Conservation (phyloP, 2,888 invertebrate genomes). For the Tipula unca region DNA sequence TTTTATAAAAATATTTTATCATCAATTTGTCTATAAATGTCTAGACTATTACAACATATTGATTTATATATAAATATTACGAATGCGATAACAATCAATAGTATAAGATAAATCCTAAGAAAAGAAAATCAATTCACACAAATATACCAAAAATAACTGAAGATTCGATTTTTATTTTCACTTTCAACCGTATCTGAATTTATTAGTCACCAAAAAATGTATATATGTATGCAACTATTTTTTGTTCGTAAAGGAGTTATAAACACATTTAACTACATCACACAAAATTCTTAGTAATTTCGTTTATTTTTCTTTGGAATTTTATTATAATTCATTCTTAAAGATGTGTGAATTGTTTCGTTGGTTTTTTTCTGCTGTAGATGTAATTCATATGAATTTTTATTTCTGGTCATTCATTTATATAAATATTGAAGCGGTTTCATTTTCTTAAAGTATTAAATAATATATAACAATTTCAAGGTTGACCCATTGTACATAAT, state of each 20-base stretch:
- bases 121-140: not conserved
- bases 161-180: not conserved
- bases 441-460: not conserved
- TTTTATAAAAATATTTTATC: not conserved
- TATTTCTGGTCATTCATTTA: slow-evolving; percentile 18
- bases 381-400: slow-evolving; percentile 21
- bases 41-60: not conserved
- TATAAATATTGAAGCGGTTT: not conserved
- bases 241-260: not conserved
- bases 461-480: not conserved
- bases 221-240: not conserved
- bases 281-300: not conserved
- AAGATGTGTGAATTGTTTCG: not conserved
- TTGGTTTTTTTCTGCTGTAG: not conserved
- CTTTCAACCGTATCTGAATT: not conserved
- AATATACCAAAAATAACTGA: not conserved
- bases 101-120: not conserved
- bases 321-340: not conserved
- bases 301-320: not conserved
- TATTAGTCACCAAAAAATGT: not conserved
- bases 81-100: not conserved
- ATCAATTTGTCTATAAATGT: not conserved
- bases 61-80: not conserved
- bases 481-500: not conserved
- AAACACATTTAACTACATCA: not conserved